Evolutionary conservation across 2,888 invertebrate species (phyloP).

Genomic region (Epinotia brunnichana): DNA sequence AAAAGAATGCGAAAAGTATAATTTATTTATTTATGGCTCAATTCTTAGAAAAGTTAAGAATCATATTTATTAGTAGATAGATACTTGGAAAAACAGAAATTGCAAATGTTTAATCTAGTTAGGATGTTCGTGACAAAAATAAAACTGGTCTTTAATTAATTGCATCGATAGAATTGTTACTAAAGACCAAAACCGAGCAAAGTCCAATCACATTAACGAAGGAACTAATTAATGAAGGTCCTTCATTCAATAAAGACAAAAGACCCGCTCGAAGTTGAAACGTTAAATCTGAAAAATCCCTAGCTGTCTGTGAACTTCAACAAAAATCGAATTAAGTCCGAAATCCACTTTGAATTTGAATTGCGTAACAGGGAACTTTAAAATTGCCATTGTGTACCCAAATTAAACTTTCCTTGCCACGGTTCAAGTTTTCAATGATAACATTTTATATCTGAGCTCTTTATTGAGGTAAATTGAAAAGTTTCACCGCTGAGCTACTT

Average conservation of each 20-base stretch:
- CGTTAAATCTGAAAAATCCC: conserved; percentile 62
- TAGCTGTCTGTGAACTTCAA: conserved; percentile 66
- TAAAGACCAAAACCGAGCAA: conserved; percentile 26
- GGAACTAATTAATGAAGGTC: conserved; percentile 49
- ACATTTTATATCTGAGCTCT: conserved; percentile 53
- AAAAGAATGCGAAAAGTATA: not conserved
- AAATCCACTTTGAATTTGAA: conserved; percentile 73
- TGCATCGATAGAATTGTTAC: conserved; percentile 37
- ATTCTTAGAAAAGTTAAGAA: not conserved
- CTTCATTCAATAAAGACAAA: conserved; percentile 56
- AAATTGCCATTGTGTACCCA: conserved; percentile 73
- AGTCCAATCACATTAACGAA: conserved; percentile 48
- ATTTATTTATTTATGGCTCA: too few species aligned
- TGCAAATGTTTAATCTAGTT: not conserved
- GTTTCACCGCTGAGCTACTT: conserved; percentile 18
- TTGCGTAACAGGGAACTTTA: conserved; percentile 69
- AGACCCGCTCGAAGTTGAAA: conserved; percentile 56
- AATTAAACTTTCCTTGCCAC: conserved; percentile 64
- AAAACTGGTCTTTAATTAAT: not conserved
- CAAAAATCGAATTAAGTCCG: conserved; percentile 74
- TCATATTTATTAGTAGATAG: not conserved
- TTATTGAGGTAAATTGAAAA: conserved; percentile 47
- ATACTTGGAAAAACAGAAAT: not conserved
- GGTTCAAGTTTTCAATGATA: conserved; percentile 59
- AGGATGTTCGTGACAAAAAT: not conserved